Conservation (phyloP, 2,888 invertebrate species). For the Eupithecia subumbrata region DNA sequence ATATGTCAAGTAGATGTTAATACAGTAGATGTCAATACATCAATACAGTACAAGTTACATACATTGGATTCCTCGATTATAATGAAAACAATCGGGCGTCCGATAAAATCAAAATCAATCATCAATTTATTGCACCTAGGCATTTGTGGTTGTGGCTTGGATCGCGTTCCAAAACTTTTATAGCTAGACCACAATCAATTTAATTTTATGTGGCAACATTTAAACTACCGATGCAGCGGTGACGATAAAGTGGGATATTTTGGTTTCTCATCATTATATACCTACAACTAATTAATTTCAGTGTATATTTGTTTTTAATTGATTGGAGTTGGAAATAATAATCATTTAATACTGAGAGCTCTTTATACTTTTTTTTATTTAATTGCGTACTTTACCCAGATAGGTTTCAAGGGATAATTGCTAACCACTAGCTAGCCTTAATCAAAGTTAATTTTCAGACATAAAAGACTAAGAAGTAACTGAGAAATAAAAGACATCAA, state of each 20-base stretch:
- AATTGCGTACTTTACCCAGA: background rate
- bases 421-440: background rate
- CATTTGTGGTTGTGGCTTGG: constrained; percentile 14
- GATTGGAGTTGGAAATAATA: background rate
- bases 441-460: no score
- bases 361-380: background rate
- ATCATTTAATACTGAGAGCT: background rate
- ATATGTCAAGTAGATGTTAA: no score
- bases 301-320: background rate
- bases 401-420: no score
- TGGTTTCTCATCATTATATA: constrained; percentile 5
- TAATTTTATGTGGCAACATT: constrained; percentile 33
- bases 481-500: no score
- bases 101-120: constrained; percentile 10
- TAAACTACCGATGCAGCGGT: constrained; percentile 14
- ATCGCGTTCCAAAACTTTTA: constrained; percentile 29
- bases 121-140: constrained; percentile 14
- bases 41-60: background rate
- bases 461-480: no score
- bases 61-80: background rate
- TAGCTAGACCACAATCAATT: constrained; percentile 32
- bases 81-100: background rate
- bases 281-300: background rate
- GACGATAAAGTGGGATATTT: constrained; percentile 19
- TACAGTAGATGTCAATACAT: no score